These are phyloP conservation scores for Hemicordylus capensis DNA, from an alignment of 2,113 vertebrate species.

Conservation along the genomic window DNA sequence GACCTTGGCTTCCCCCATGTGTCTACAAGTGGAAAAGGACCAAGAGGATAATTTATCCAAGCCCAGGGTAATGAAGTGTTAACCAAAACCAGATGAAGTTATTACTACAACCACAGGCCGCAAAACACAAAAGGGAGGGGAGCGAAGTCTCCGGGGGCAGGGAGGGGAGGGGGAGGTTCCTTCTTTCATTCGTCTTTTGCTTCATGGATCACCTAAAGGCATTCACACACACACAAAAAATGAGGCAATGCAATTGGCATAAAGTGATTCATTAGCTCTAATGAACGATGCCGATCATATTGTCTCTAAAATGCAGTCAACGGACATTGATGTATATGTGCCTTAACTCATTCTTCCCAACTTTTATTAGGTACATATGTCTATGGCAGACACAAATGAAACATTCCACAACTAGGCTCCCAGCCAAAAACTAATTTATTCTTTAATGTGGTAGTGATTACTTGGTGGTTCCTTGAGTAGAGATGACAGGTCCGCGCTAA, in stretches of 20 bases:
- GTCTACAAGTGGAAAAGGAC: constrained; percentile 75
- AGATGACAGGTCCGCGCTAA: constrained; percentile 87
- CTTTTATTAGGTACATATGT: constrained; percentile 86
- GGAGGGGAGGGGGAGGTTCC: constrained; percentile 52
- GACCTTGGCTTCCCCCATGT: constrained; percentile 68
- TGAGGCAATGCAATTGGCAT: constrained; percentile 65
- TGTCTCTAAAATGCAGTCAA: constrained; percentile 70
- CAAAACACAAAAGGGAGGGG: constrained; percentile 68
- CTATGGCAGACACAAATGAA: constrained; percentile 82
- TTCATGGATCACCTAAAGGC: constrained; percentile 69
- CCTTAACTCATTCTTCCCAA: constrained; percentile 81
- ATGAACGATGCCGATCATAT: constrained; percentile 74
- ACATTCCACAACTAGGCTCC: constrained; percentile 80
- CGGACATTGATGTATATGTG: constrained; percentile 73
- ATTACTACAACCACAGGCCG: constrained; percentile 79
- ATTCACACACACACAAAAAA: constrained; percentile 67
- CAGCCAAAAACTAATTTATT: constrained; percentile 87
- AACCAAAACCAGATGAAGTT: constrained; percentile 84
- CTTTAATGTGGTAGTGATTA: constrained; percentile 88
- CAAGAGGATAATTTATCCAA: constrained; percentile 81
- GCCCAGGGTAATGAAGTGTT: constrained; percentile 84
- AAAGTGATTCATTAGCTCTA: constrained; percentile 74
- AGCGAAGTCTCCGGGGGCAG: neutral
- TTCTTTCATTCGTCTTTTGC: constrained; percentile 56
- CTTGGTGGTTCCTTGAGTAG: constrained; percentile 83